Evolutionary conservation across 2,888 invertebrate genomes (phyloP).

Genomic region (Agonopterix heracliana): DNA sequence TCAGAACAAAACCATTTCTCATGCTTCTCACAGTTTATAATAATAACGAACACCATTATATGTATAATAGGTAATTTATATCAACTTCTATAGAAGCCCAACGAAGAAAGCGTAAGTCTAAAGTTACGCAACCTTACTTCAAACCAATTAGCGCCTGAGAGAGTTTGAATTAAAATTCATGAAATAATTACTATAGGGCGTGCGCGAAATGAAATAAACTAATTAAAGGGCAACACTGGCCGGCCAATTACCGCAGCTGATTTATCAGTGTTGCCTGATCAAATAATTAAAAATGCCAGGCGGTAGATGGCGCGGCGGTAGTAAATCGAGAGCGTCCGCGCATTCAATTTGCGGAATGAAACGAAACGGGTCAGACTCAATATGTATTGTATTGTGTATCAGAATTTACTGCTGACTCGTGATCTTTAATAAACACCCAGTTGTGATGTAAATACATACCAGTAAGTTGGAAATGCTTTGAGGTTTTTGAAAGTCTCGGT

Average conservation of each 20-base stretch:
- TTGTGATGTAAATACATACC: background rate
- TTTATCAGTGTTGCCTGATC: conserved; percentile 68
- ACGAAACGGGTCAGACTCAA: conserved; percentile 33
- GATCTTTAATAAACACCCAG: conserved; percentile 20
- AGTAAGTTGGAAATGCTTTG: no score
- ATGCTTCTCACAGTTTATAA: no score
- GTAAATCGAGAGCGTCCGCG: conserved; percentile 48
- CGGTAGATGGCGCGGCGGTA: conserved; percentile 40
- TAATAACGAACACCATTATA: no score
- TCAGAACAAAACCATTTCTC: no score
- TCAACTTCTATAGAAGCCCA: no score
- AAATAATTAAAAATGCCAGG: conserved; percentile 68
- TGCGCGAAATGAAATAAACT: conserved; percentile 54
- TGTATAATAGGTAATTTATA: no score
- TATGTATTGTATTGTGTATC: conserved; percentile 29
- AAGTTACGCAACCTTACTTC: background rate
- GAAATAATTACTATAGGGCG: conserved; percentile 50
- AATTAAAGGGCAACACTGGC: conserved; percentile 50
- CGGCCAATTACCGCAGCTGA: conserved; percentile 55
- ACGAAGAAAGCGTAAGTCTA: no score
- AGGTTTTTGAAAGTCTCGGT: no score
- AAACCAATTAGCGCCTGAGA: conserved; percentile 33
- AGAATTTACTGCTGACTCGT: conserved; percentile 29
- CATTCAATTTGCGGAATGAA: conserved; percentile 61
- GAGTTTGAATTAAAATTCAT: conserved; percentile 46